Percentiles rank a stretch among this genome's conserved stretches.
phyloP scores from a whole-genome alignment of 92 coral and sea anemone species.

The Ricordea florida region DNA sequence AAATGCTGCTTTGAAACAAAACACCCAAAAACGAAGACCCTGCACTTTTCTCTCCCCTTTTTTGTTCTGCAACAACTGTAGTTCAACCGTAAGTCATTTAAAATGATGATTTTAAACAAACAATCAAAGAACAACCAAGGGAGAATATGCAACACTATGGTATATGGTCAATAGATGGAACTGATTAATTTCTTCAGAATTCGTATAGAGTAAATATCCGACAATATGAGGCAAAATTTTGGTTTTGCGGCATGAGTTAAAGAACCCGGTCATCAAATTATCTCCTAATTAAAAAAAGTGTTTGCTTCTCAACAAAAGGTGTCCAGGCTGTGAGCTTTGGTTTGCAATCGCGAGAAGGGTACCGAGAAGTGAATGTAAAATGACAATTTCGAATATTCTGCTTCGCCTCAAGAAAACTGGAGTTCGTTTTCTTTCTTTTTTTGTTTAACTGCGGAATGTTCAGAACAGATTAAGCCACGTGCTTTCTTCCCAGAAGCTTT shows the following conservation, averaged over 20 bases:
- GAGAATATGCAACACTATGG: neutral
- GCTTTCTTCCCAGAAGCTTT: too few species aligned
- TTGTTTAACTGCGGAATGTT: too few species aligned
- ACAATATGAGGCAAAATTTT: neutral
- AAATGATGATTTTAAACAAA: neutral
- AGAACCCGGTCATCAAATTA: neutral
- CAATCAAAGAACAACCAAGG: neutral
- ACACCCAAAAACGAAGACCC: neutral
- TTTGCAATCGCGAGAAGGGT: neutral
- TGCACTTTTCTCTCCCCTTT: neutral
- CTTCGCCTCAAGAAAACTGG: neutral
- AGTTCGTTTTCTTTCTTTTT: neutral
- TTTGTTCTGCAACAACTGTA: neutral
- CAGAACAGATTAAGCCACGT: too few species aligned
- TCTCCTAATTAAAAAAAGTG: neutral
- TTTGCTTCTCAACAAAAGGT: neutral
- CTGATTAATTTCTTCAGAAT: neutral
- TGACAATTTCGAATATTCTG: neutral
- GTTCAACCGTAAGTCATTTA: neutral
- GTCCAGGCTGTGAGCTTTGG: neutral
- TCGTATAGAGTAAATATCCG: neutral
- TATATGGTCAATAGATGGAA: neutral
- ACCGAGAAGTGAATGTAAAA: neutral
- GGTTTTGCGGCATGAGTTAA: neutral
- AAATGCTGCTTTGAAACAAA: neutral